Conservation (phyloP, 2,113 vertebrate species). For the Danionella cerebrum region DNA sequence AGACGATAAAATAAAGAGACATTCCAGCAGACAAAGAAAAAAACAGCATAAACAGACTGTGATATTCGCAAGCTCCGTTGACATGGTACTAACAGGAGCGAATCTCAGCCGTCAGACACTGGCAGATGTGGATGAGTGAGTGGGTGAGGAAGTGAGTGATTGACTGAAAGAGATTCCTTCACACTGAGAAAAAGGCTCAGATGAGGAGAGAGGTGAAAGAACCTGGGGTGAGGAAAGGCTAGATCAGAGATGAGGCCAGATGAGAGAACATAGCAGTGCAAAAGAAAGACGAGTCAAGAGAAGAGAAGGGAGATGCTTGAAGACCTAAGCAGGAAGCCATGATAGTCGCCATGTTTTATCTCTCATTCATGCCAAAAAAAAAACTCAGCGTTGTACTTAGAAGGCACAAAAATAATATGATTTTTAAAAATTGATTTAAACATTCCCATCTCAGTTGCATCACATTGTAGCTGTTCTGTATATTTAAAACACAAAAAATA, state of each 20-base stretch:
- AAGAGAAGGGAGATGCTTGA: too few species aligned
- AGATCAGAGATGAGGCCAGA: background rate
- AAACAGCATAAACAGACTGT: background rate
- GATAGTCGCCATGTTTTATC: background rate
- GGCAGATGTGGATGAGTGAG: background rate
- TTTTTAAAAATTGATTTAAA: too few species aligned
- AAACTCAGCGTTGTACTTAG: too few species aligned
- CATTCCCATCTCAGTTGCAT: too few species aligned
- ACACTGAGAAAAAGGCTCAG: background rate
- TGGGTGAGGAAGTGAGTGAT: background rate
- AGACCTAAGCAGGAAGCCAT: too few species aligned
- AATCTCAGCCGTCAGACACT: slow-evolving; percentile 6
- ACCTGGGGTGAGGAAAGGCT: background rate
- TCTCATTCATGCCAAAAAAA: background rate
- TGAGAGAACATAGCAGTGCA: background rate
- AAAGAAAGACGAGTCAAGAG: background rate
- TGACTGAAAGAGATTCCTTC: background rate
- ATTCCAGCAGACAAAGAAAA: background rate
- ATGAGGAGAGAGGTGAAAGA: background rate
- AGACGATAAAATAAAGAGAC: too few species aligned
- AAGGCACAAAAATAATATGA: too few species aligned
- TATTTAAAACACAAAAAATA: too few species aligned
- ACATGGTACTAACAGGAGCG: background rate
- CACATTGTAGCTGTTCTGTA: too few species aligned
- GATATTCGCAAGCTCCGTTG: background rate